Evolutionary conservation across 2,888 invertebrate genomes (phyloP), one percentile per base, ranked within the genome.

Genomic region (Leucophenga maculata): DNA sequence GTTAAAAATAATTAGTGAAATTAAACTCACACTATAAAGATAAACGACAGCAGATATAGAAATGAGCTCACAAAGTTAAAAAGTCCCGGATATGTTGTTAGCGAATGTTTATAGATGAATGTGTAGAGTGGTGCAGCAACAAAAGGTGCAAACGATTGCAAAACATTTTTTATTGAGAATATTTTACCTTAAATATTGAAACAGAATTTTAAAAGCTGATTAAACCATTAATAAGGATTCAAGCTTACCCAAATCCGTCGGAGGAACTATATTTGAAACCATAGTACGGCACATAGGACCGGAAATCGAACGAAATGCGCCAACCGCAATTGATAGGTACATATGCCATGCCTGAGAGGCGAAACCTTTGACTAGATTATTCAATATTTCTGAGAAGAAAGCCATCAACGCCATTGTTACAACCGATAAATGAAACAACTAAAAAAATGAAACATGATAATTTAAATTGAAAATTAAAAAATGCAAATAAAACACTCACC

Each of bases 111-210:
- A 79, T 94, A 95, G 20, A 94, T 85, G 0, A 91, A 84, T 32
- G 92, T 92, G 85, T 92, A 94, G 0, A 93, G 74, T 0, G 93
- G 90, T 1, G 92, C 90, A 0, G 93, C 90, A 2, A 91, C 78
- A 65, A 94, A 88, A 0, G 92, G 92, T 22, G 91, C 90, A 55
- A 91, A 77, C 16, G 93, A 91, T 87, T 94, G 94, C 31, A 93
- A 81, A 3, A 92, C 90, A 39, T 92, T 91, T 81, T 92, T 91
- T 66, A 94, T 87, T 0, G 94, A 91, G 83, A 93, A 94, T 31
- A 93, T 90, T 88, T 93, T 93, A 3, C 93, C 93, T 88, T 67
- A 0, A 77, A 74, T 26, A 26, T 8, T 32, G 26, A 31, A 68
- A 9, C 22, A 39, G 32, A 16, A 14, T 9, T 52, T 64, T 62